phyloP scores from a whole-genome alignment of 2,888 invertebrate species.

The Nymphalis polychloros region DNA sequence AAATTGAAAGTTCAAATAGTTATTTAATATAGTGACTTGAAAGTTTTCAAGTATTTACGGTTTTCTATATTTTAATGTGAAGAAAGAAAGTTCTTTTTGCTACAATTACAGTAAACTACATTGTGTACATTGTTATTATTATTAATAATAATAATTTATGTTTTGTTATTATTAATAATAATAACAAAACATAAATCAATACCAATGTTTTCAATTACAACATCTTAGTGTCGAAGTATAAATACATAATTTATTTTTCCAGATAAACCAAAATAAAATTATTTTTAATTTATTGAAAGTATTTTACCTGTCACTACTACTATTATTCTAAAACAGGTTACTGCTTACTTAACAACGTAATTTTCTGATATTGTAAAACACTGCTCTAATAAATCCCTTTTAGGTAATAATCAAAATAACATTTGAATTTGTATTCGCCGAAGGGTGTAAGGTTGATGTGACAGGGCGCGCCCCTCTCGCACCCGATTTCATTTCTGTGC shows the following conservation, averaged over 20 bases:
- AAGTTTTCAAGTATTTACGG: neutral
- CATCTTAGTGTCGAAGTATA: neutral
- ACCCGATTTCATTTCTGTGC: conserved; percentile 22
- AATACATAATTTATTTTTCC: too few relatives aligned
- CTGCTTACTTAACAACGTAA: neutral
- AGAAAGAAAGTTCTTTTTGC: neutral
- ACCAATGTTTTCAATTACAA: neutral
- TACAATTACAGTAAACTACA: too few relatives aligned
- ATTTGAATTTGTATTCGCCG: conserved; percentile 20
- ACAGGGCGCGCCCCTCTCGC: conserved; percentile 18
- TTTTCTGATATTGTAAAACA: conserved; percentile 14
- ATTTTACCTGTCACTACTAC: too few relatives aligned
- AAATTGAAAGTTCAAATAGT: conserved; percentile 17
- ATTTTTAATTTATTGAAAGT: too few relatives aligned
- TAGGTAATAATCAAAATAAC: conserved; percentile 20
- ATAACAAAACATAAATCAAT: too few relatives aligned
- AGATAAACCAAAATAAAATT: too few relatives aligned
- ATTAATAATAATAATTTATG: too few relatives aligned
- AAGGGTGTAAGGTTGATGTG: conserved; percentile 9
- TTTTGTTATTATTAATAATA: too few relatives aligned
- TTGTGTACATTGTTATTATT: too few relatives aligned
- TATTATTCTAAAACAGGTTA: neutral
- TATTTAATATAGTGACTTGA: too few relatives aligned
- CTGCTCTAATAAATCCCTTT: conserved; percentile 27
- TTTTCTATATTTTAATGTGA: neutral